Base-by-base conservation (phyloP, 2,888 invertebrate species). In the Limenitis camilla region DNA sequence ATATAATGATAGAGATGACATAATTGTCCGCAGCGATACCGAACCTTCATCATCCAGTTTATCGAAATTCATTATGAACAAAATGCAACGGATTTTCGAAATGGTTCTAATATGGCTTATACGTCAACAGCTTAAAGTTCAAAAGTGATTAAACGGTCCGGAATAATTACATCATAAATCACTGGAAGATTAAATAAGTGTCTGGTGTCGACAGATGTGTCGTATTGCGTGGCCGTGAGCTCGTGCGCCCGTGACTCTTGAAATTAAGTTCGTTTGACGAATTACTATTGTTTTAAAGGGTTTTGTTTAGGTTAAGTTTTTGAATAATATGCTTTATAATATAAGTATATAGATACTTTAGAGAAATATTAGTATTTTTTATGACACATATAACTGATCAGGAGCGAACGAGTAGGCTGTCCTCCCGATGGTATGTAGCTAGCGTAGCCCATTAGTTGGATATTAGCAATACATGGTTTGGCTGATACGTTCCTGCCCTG, bases 141-240 rank as follows among this genome's bases (percentile, higher is more conserved):
- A 58, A 35, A 52, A 38, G 19, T 33, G 8, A 36, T 41, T 44
- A 49, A 53, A 56, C 55, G 48, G 49, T 58, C 51, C 51, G 11
- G 56, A 58, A 58, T 62, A 62, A 64, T 64, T 62, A 58, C 56
- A 55, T 57, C 58, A 61, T 64, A 61, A 65, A 61, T 65, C 61
- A 64, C 56, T 38, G 40, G 45, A 58, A 60, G 55, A 62, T 63
- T 65, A 63, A 65, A 65, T 61, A 60, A 65, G 60, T 64, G 59
- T 61, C 61, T 62, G 62, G 33, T 47, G 61, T 45, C 62, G 61
- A 61, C 64, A 65, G 64, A 60, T 64, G 62, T 55, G 59, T 60
- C 61, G 53, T 56, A 62, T 57, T 56, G 58, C 56, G 55, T 50
- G 49, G 44, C 45, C 57, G 5, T 61, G 52, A 51, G 19, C 19